phyloP scores from a whole-genome alignment of 2,113 vertebrate genomes.

The Muntiacus reevesi region DNA sequence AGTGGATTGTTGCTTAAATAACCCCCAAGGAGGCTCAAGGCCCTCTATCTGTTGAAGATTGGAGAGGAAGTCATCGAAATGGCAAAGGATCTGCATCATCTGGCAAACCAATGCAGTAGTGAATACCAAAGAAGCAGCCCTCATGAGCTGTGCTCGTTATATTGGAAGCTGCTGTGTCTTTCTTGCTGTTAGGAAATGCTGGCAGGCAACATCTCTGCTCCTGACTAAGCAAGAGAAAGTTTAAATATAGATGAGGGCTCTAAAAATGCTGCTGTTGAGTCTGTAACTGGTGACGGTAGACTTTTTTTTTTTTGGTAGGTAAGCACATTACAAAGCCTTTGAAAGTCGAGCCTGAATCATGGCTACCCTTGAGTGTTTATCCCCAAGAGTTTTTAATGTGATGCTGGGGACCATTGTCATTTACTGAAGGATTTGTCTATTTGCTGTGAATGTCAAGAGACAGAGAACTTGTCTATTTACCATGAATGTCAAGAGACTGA shows the following conservation, averaged over 20 bases:
- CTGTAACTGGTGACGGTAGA: constrained; percentile 51
- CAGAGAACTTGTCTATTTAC: constrained; percentile 79
- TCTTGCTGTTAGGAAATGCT: constrained; percentile 45
- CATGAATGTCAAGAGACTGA: constrained; percentile 78
- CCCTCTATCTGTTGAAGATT: background rate
- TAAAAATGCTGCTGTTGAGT: constrained; percentile 52
- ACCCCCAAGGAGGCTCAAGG: background rate
- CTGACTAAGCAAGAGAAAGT: constrained; percentile 71
- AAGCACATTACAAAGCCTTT: constrained; percentile 72
- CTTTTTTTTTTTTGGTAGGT: constrained; percentile 48
- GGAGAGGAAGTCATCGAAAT: background rate
- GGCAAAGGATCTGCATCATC: background rate
- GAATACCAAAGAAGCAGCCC: background rate
- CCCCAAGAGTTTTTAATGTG: constrained; percentile 71
- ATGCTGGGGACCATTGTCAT: constrained; percentile 75
- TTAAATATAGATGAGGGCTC: constrained; percentile 76
- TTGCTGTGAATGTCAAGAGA: constrained; percentile 79
- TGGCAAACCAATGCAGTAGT: background rate
- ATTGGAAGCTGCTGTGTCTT: background rate
- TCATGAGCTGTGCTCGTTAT: background rate
- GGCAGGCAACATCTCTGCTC: constrained; percentile 33
- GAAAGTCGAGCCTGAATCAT: constrained; percentile 60
- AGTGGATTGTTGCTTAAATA: background rate
- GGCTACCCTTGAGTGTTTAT: constrained; percentile 70
- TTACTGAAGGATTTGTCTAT: constrained; percentile 80